Percentiles rank a stretch among this genome's conserved stretches.
Conservation (phyloP, 2,888 invertebrate species). For the Macrophya annulata region DNA sequence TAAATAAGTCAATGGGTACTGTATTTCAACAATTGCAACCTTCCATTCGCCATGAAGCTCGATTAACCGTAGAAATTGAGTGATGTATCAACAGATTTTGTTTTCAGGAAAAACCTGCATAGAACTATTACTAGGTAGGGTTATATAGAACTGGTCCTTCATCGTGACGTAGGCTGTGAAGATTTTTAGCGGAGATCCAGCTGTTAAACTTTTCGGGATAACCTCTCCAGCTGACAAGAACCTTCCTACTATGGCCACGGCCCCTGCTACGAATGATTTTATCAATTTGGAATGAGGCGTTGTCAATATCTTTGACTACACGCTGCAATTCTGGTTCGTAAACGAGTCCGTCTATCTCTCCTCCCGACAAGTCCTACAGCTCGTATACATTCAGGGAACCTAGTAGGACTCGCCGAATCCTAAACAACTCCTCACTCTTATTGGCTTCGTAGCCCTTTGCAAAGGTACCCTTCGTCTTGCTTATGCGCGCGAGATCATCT, state of each 20-base stretch:
- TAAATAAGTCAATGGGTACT: background rate
- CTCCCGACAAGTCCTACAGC: constrained; percentile 62
- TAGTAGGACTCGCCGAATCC: constrained; percentile 60
- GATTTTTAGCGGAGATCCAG: background rate
- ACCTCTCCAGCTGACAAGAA: constrained; percentile 66
- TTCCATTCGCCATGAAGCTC: constrained; percentile 22
- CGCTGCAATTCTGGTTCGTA: constrained; percentile 65
- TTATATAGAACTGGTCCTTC: constrained; percentile 16
- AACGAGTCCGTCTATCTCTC: constrained; percentile 63
- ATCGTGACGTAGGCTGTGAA: background rate
- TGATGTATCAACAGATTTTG: background rate
- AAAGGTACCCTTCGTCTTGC: constrained; percentile 62
- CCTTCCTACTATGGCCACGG: constrained; percentile 54
- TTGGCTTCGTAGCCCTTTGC: constrained; percentile 64
- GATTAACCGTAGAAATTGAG: background rate
- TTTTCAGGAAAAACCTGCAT: background rate
- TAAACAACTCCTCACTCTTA: constrained; percentile 67
- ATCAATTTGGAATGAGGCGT: constrained; percentile 61
- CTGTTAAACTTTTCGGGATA: constrained; percentile 68
- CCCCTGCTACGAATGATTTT: constrained; percentile 61
- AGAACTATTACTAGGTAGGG: background rate
- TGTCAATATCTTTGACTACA: constrained; percentile 52
- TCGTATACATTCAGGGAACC: constrained; percentile 65
- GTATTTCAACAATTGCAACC: background rate
- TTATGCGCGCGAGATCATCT: constrained; percentile 33